Evolutionary conservation across 1,140 invertebrate genomes (phyloP).

Genomic region (Scaptodrosophila lebanonensis): DNA sequence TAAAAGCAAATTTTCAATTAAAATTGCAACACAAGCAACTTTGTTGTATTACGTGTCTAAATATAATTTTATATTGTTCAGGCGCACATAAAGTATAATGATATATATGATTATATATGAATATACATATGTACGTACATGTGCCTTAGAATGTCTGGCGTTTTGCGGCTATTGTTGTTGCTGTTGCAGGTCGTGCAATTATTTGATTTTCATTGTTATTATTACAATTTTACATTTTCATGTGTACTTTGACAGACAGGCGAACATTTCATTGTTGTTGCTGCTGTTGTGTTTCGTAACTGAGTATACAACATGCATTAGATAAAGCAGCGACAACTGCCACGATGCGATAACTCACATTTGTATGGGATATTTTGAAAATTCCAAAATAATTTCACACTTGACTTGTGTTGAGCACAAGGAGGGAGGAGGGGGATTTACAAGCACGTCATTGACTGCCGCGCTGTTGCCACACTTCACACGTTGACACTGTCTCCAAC

Average conservation of each 20-base stretch:
- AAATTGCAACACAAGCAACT: too few relatives aligned
- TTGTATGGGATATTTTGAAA: slow-evolving; percentile 69
- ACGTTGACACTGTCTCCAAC: slow-evolving; percentile 40
- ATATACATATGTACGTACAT: slow-evolving; percentile 1
- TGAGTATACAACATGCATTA: slow-evolving; percentile 17
- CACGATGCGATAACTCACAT: slow-evolving; percentile 62
- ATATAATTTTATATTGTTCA: slow-evolving; percentile 24
- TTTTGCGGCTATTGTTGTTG: slow-evolving; percentile 26
- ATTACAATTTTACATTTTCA: slow-evolving; percentile 40
- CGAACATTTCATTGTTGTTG: slow-evolving; percentile 39
- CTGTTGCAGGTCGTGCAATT: slow-evolving; percentile 61
- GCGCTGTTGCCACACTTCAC: slow-evolving; percentile 55
- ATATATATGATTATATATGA: slow-evolving; percentile 12
- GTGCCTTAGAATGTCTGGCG: slow-evolving; percentile 9
- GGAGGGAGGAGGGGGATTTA: neutral
- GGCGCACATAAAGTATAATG: slow-evolving; percentile 29
- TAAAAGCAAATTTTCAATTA: too few relatives aligned
- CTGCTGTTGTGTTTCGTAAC: slow-evolving; percentile 47
- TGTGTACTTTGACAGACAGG: slow-evolving; percentile 46
- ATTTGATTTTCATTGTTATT: slow-evolving; percentile 57
- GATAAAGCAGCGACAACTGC: slow-evolving; percentile 26
- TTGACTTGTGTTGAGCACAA: slow-evolving; percentile 38
- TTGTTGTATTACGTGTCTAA: too few relatives aligned
- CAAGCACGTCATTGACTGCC: neutral
- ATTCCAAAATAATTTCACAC: slow-evolving; percentile 71